Percentiles rank a stretch among this genome's conserved stretches.
phyloP scores from a whole-genome alignment of 2,888 invertebrate species.

The Ptychoptera contaminata region DNA sequence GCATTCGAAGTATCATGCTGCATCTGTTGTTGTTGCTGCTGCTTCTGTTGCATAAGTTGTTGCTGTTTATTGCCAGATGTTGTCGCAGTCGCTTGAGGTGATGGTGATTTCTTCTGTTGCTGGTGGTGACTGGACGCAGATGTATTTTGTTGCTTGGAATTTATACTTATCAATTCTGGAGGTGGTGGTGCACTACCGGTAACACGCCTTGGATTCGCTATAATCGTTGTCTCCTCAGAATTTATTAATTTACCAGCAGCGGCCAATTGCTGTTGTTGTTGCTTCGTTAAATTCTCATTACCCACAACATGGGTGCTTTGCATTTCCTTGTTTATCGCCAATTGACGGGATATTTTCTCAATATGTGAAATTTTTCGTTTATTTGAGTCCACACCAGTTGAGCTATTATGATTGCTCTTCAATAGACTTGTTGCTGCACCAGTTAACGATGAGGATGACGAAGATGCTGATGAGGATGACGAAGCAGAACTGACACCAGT shows the following conservation, averaged over 20 bases:
- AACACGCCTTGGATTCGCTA: slow-evolving; percentile 4
- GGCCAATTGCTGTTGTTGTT: slow-evolving; percentile 25
- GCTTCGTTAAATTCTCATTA: slow-evolving; percentile 15
- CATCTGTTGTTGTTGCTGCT: slow-evolving; percentile 12
- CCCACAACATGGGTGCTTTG: neutral
- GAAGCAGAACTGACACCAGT: slow-evolving; percentile 15
- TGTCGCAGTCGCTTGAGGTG: slow-evolving; percentile 13
- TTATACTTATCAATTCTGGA: slow-evolving; percentile 43
- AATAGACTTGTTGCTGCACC: slow-evolving; percentile 10
- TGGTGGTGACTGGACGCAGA: slow-evolving; percentile 11
- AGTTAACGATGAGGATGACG: neutral
- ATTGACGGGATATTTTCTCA: neutral
- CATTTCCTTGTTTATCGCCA: neutral
- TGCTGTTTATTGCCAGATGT: slow-evolving; percentile 1
- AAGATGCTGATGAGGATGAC: slow-evolving; percentile 10
- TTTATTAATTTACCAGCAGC: slow-evolving; percentile 21
- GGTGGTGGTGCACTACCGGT: slow-evolving; percentile 25
- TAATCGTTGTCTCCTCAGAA: slow-evolving; percentile 14
- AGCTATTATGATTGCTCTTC: slow-evolving; percentile 9
- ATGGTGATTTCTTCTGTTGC: slow-evolving; percentile 8
- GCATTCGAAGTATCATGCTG: slow-evolving; percentile 27
- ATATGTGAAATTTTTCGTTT: neutral
- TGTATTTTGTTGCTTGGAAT: slow-evolving; percentile 29
- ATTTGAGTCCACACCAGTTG: slow-evolving; percentile 5
- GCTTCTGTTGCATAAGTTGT: slow-evolving; percentile 3